These are phyloP conservation scores for Micrasema minimum DNA, from an alignment of 1,140 invertebrate genomes.

Conservation along the genomic window DNA sequence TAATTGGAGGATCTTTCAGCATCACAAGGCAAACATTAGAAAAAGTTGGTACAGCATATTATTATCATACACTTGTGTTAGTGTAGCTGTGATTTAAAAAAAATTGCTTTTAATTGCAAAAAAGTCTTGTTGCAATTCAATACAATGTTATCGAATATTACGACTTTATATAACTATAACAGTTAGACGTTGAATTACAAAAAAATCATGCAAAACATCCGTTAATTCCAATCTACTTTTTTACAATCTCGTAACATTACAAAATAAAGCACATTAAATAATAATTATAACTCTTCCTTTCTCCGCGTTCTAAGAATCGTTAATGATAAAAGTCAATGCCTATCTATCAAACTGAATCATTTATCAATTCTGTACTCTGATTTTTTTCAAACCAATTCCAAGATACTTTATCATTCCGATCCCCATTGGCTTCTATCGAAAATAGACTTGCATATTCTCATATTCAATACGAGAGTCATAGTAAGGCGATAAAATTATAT, in stretches of 20 bases:
- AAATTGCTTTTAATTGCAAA: too few species aligned
- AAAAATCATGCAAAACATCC: neutral
- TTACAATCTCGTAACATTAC: neutral
- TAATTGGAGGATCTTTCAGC: too few species aligned
- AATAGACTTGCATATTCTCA: neutral
- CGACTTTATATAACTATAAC: too few species aligned
- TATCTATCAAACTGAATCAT: conserved; percentile 27
- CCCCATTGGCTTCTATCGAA: conserved; percentile 1
- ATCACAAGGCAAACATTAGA: too few species aligned
- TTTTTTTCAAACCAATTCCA: conserved; percentile 20
- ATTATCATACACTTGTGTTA: too few species aligned
- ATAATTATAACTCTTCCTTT: conserved; percentile 21
- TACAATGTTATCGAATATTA: too few species aligned
- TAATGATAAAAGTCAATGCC: conserved; percentile 32
- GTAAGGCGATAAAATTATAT: neutral
- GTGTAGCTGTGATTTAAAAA: too few species aligned
- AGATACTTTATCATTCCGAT: conserved; percentile 26
- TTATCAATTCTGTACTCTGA: conserved; percentile 33
- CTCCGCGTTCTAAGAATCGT: conserved; percentile 5
- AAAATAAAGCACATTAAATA: conserved; percentile 14
- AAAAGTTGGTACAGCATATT: too few species aligned
- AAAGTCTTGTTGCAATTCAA: too few species aligned
- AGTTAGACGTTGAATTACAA: too few species aligned
- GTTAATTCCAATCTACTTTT: neutral
- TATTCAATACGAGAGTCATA: conserved; percentile 10